Base-by-base conservation (phyloP, 2,888 invertebrate species). In the Antheraea assamensis region DNA sequence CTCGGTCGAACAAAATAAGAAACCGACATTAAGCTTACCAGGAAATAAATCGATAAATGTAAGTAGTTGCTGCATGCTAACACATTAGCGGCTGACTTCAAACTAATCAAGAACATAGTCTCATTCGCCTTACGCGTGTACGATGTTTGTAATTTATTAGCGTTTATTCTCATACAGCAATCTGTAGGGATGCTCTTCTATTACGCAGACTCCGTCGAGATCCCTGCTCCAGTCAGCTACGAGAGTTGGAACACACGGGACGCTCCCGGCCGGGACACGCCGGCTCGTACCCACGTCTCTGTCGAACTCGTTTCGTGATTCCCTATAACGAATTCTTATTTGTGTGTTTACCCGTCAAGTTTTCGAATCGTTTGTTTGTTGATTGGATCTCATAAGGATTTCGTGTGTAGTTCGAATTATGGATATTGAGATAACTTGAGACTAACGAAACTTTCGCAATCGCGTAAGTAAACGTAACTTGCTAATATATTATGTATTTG, bases 201-300 rank as follows among this genome's bases (percentile, higher is more conserved):
- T 91, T 94, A 94, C 94, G 94, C 94, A 94, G 94, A 94, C 94
- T 94, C 94, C 93, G 91, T 84, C 77, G 89, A 91, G 92, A 92
- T 92, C 90, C 87, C 88, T 88, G 90, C 90, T 91, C 90, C 92
- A 94, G 94, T 94, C 89, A 88, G 89, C 87, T 85, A 83, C 89
- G 87, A 88, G 90, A 90, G 87, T 83, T 88, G 86, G 89, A 82
- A 87, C 87, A 87, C 82, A 83, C 74, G 87, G 87, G 92, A 87
- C 92, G 93, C 87, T 87, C 89, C 85, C 80, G 81, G 80, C 80
- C 79, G 76, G 75, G 80, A 75, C 75, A 75, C 74, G 77, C 80
- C 79, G 75, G 73, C 76, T 76, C 79, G 76, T 73, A 81, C 79
- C 81, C 82, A 77, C 82, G 83, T 84, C 82, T 83, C 84, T 78